Evolutionary conservation across 30 jellyfish, hydroid and myxozoan genomes (phyloP), one percentile per base, ranked within the genome.

Genomic region (Aurelia sp.): DNA sequence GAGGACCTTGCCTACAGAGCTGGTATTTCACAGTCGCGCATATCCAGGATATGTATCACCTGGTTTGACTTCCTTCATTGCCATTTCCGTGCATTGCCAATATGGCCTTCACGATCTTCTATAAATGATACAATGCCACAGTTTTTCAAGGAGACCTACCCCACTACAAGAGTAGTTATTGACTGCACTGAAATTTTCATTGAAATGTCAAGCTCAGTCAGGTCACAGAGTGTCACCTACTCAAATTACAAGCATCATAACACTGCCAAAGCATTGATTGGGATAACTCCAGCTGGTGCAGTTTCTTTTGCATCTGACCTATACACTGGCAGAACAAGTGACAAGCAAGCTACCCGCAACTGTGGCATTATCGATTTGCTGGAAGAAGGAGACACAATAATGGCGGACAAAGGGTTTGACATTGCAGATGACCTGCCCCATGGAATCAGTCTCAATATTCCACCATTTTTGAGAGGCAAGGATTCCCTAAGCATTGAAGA

Each of bases 1-100:
- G 90, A 44, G 33, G 90, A 79, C 71, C 40, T 79, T 79, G 82
- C 82, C 33, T 64, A 3, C 74, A 53, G 65, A 53, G 65, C 65
- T 18, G 65, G 19, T 57, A 40, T 73, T 51, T 73, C 84, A 11
- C 18, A 52, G 16, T 20, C 65, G 11, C 8, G 47, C 8, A 41
- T 30, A 17, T 35, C 71, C 66, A 30, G 74, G 33, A 73, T 73
- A 23, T 21, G 47, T 8, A 73, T 73, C 33, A 73, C 84, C 8
- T 73, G 73, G 84, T 35, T 73, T 73, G 84, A 73, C 84, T 73
- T 73, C 53, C 66, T 71, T 2, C 75, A 64, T 64, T 30, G 47
- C 75, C 35, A 3, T 19, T 64, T 64, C 69, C 69, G 69, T n/a
- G 31, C 17, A 33, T 44, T 18, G 30, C 64, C 82, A 40, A 44